phyloP scores from a whole-genome alignment of 2,888 invertebrate species.

The Incurvaria masculella region DNA sequence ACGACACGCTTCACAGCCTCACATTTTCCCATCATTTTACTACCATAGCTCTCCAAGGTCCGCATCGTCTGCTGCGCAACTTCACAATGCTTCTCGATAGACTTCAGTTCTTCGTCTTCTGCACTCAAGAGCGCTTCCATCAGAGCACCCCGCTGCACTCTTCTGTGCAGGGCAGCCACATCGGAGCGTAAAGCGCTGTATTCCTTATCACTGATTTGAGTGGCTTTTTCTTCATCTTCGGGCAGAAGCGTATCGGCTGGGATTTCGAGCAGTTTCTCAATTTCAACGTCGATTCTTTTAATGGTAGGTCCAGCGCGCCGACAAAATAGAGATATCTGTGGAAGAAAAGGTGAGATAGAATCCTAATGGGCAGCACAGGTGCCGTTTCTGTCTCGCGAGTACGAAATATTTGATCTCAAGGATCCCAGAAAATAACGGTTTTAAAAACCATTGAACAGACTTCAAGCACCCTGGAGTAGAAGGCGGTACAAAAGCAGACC shows the following conservation, averaged over 20 bases:
- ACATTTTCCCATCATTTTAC: slow-evolving; percentile 23
- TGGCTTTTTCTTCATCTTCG: slow-evolving; percentile 38
- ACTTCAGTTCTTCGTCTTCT: slow-evolving; percentile 37
- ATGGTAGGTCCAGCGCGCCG: slow-evolving; percentile 38
- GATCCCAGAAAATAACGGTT: too few relatives aligned
- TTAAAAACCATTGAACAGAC: too few relatives aligned
- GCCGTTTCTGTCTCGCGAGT: too few relatives aligned
- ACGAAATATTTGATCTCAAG: too few relatives aligned
- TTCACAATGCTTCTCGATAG: slow-evolving; percentile 38
- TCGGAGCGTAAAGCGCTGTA: slow-evolving; percentile 36
- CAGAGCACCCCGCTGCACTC: slow-evolving; percentile 38
- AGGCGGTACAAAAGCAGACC: too few relatives aligned
- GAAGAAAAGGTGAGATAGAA: too few relatives aligned
- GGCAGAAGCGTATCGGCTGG: slow-evolving; percentile 40
- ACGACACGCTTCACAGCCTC: slow-evolving; percentile 26
- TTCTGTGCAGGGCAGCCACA: slow-evolving; percentile 28
- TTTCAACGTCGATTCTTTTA: slow-evolving; percentile 35
- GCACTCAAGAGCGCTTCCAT: slow-evolving; percentile 39
- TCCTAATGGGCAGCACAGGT: too few relatives aligned
- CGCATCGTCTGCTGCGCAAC: slow-evolving; percentile 42
- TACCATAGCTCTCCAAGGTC: slow-evolving; percentile 31
- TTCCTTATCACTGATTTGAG: slow-evolving; percentile 34
- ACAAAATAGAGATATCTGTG: slow-evolving; percentile 29
- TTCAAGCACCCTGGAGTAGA: too few relatives aligned
- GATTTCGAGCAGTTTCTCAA: slow-evolving; percentile 34